Evolutionary conservation across 2,888 invertebrate species (phyloP).

Genomic region (Netelia fuscicornis): DNA sequence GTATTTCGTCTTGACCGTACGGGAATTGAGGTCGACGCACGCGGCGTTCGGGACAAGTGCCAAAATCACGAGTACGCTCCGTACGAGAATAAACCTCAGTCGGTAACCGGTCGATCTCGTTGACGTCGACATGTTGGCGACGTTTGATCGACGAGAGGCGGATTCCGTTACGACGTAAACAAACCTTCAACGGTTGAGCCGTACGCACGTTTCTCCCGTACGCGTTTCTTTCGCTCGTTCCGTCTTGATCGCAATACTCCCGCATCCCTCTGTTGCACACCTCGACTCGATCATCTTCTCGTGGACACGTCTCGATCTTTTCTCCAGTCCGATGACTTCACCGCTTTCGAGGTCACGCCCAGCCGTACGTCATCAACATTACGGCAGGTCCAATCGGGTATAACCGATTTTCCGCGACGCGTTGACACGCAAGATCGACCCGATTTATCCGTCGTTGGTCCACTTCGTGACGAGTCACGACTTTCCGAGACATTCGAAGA

Average conservation of each 20-base stretch:
- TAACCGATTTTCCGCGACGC: slow-evolving; percentile 34
- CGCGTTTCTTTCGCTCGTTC: slow-evolving; percentile 16
- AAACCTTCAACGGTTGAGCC: slow-evolving; percentile 38
- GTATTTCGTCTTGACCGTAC: slow-evolving; percentile 95
- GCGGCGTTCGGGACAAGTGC: slow-evolving; percentile 73
- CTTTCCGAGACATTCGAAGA: slow-evolving; percentile 26
- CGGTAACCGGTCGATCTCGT: slow-evolving; percentile 9
- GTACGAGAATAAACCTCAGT: slow-evolving; percentile 48
- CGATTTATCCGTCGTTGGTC: slow-evolving; percentile 1
- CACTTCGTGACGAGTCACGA: not conserved
- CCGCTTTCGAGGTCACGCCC: slow-evolving; percentile 33
- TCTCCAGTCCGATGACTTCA: not conserved
- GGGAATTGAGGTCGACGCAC: slow-evolving; percentile 88
- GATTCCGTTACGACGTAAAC: slow-evolving; percentile 22
- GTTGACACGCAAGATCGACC: not conserved
- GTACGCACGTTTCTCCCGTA: slow-evolving; percentile 8
- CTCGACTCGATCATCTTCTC: slow-evolving; percentile 55
- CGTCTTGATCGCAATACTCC: slow-evolving; percentile 31
- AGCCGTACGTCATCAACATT: slow-evolving; percentile 31
- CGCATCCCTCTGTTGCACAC: slow-evolving; percentile 28
- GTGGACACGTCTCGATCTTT: slow-evolving; percentile 28
- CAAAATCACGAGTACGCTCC: slow-evolving; percentile 73
- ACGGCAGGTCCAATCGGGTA: slow-evolving; percentile 31
- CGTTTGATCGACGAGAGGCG: slow-evolving; percentile 3
- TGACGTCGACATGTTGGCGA: slow-evolving; percentile 74